Evolutionary conservation across 2,113 vertebrate species (phyloP).

Genomic region (Thymallus thymallus): DNA sequence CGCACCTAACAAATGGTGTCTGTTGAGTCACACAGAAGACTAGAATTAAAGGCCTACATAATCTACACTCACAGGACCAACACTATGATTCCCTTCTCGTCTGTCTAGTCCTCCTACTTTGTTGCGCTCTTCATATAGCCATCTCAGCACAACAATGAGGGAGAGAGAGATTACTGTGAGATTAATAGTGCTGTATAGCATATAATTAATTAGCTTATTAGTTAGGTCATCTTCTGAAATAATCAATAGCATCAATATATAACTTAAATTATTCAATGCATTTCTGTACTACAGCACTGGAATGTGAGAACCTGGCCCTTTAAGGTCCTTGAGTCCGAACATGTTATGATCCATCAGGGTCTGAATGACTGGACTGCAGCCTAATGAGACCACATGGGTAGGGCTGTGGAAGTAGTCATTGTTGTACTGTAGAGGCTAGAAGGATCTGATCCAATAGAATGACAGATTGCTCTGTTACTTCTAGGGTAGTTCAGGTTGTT

Average conservation of each 20-base stretch:
- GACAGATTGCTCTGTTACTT: no score
- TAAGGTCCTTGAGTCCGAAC: slow-evolving; percentile 26
- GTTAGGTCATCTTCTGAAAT: no score
- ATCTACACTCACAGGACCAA: background rate
- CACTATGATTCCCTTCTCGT: background rate
- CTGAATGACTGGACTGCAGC: slow-evolving; percentile 22
- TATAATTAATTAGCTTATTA: no score
- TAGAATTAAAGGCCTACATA: background rate
- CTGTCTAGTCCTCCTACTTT: background rate
- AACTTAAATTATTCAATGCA: background rate
- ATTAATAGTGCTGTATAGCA: no score
- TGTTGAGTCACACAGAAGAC: slow-evolving; percentile 30
- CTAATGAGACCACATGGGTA: slow-evolving; percentile 36
- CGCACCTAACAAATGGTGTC: background rate
- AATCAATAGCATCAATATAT: no score
- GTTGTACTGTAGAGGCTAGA: slow-evolving; percentile 27
- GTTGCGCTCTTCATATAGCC: no score
- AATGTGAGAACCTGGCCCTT: background rate
- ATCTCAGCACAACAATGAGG: no score
- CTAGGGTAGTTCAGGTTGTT: no score
- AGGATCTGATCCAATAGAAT: slow-evolving; percentile 44
- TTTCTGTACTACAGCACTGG: background rate
- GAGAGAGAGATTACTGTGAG: no score
- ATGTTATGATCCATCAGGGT: slow-evolving; percentile 10
- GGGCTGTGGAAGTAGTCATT: slow-evolving; percentile 44